These are phyloP conservation scores for Nomada ferruginata DNA, from an alignment of 2,888 invertebrate genomes.

Conservation along the genomic window DNA sequence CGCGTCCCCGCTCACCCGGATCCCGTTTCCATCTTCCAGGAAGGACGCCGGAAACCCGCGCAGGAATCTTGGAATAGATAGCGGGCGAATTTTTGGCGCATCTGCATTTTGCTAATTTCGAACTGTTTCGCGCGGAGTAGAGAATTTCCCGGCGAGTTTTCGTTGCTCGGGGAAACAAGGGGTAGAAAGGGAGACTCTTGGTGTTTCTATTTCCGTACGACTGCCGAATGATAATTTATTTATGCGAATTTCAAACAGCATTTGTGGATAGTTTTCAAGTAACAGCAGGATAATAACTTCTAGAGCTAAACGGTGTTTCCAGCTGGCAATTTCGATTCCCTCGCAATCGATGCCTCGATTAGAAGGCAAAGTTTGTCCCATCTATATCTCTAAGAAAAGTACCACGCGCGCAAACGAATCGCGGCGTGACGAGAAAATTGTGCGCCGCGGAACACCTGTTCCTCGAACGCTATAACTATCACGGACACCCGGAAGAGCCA, in stretches of 20 bases:
- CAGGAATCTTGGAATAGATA: constrained; percentile 60
- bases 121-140: too few species aligned
- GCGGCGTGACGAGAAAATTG: constrained; percentile 6
- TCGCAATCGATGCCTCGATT: neutral
- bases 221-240: too few species aligned
- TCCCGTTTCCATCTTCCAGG: constrained; percentile 75
- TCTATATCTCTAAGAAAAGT: neutral
- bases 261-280: too few species aligned
- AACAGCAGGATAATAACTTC: too few species aligned
- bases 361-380: neutral
- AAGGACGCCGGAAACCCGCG: constrained; percentile 63
- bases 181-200: too few species aligned
- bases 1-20: constrained; percentile 61
- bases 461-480: neutral
- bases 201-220: too few species aligned
- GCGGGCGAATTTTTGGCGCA: constrained; percentile 16
- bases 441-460: neutral
- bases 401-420: neutral
- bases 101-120: neutral
- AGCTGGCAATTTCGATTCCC: too few species aligned
- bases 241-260: too few species aligned
- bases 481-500: neutral
- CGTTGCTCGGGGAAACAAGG: too few species aligned
- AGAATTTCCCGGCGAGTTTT: too few species aligned
- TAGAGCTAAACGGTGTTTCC: too few species aligned